Evolutionary conservation across 2,888 invertebrate genomes (phyloP).

Genomic region (Endotricha flammealis): DNA sequence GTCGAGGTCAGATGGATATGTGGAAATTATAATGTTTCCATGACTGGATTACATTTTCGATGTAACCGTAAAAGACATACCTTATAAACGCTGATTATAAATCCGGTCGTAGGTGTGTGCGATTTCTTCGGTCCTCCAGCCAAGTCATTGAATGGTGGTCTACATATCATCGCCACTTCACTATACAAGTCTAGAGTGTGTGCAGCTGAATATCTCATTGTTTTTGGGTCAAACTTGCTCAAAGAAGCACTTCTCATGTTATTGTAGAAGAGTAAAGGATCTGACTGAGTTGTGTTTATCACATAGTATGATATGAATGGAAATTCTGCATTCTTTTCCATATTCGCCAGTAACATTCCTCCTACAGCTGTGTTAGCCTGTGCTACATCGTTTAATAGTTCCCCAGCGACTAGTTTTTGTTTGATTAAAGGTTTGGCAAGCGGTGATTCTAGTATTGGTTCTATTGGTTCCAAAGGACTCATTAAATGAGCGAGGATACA

Average conservation of each 20-base stretch:
- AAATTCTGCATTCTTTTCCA: slow-evolving; percentile 93
- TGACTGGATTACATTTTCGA: neutral
- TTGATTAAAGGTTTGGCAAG: slow-evolving; percentile 87
- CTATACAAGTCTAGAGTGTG: slow-evolving; percentile 92
- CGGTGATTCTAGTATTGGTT: slow-evolving; percentile 91
- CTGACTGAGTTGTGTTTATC: slow-evolving; percentile 91
- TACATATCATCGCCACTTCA: slow-evolving; percentile 93
- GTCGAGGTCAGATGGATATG: too few species aligned
- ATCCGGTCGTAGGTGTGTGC: slow-evolving; percentile 89
- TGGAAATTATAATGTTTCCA: too few species aligned
- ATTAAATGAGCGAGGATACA: slow-evolving; percentile 93
- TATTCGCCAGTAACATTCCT: slow-evolving; percentile 92
- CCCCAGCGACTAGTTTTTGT: slow-evolving; percentile 87
- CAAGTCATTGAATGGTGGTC: slow-evolving; percentile 90
- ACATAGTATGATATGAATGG: slow-evolving; percentile 95
- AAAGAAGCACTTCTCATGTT: slow-evolving; percentile 90
- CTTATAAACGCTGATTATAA: slow-evolving; percentile 95
- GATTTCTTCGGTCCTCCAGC: slow-evolving; percentile 87
- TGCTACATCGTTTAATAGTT: slow-evolving; percentile 85
- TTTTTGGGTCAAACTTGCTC: slow-evolving; percentile 90
- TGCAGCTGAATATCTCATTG: slow-evolving; percentile 87
- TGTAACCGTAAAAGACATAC: slow-evolving; percentile 34
- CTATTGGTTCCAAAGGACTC: slow-evolving; percentile 91
- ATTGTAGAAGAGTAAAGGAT: slow-evolving; percentile 91
- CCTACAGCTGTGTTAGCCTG: slow-evolving; percentile 86